These are phyloP conservation scores for Polypedilum vanderplanki DNA, from an alignment of 1,140 invertebrate genomes.

Conservation along the genomic window DNA sequence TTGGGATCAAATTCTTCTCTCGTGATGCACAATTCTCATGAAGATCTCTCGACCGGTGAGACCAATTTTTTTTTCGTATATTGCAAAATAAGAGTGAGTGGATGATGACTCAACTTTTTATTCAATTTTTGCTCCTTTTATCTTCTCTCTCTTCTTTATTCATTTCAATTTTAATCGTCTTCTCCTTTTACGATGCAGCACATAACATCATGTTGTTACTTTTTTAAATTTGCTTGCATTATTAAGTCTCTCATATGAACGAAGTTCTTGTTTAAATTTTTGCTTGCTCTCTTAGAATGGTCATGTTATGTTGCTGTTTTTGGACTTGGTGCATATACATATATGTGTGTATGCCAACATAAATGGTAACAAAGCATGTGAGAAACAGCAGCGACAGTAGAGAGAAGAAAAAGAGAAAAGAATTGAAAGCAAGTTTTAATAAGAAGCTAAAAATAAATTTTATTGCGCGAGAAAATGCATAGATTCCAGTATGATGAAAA, in stretches of 20 bases:
- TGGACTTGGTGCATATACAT: not conserved
- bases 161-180: not conserved
- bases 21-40: not conserved
- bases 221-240: no score
- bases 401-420: not conserved
- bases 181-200: not conserved
- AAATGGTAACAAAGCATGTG: slow-evolving; percentile 17
- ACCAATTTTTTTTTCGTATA: not conserved
- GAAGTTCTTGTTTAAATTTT: not conserved
- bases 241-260: not conserved
- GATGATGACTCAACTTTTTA: slow-evolving; percentile 4
- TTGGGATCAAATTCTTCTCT: not conserved
- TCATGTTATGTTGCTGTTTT: slow-evolving; percentile 13
- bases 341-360: not conserved
- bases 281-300: slow-evolving; percentile 1
- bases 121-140: not conserved
- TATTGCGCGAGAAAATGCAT: not conserved
- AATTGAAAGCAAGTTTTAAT: not conserved
- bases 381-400: not conserved
- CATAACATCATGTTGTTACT: no score
- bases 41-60: not conserved
- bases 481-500: not conserved
- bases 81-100: not conserved
- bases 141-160: not conserved
- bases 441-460: not conserved